These are phyloP conservation scores for Electrona antarctica DNA, from an alignment of 2,113 vertebrate genomes.

Conservation along the genomic window DNA sequence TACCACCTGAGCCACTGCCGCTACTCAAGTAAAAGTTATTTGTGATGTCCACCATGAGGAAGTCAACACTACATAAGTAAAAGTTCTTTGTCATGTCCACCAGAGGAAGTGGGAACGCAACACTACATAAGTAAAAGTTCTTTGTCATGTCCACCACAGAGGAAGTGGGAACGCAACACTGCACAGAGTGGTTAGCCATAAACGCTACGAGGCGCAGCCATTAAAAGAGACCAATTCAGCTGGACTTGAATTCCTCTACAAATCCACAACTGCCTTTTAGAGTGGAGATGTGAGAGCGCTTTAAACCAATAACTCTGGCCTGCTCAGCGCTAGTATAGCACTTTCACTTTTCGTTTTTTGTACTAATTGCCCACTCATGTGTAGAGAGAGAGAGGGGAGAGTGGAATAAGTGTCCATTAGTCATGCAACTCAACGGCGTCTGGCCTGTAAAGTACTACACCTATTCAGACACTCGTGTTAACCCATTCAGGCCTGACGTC, in stretches of 20 bases:
- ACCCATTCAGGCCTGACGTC: too few relatives aligned
- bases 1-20: too few relatives aligned
- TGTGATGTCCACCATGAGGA: too few relatives aligned
- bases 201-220: not conserved
- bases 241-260: not conserved
- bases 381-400: not conserved
- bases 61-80: too few relatives aligned
- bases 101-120: too few relatives aligned
- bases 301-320: not conserved
- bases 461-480: not conserved
- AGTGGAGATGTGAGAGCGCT: not conserved
- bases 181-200: not conserved
- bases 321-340: not conserved
- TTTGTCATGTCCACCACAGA: not conserved
- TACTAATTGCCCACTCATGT: not conserved
- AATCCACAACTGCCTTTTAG: not conserved
- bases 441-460: not conserved
- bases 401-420: not conserved
- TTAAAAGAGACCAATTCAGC: not conserved
- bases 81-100: too few relatives aligned
- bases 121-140: too few relatives aligned
- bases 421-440: not conserved
- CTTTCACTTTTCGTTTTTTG: not conserved
- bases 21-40: too few relatives aligned
- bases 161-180: conserved; percentile 1